Evolutionary conservation across 2,113 vertebrate species (phyloP).

Genomic region (Colistium nudipinnis): DNA sequence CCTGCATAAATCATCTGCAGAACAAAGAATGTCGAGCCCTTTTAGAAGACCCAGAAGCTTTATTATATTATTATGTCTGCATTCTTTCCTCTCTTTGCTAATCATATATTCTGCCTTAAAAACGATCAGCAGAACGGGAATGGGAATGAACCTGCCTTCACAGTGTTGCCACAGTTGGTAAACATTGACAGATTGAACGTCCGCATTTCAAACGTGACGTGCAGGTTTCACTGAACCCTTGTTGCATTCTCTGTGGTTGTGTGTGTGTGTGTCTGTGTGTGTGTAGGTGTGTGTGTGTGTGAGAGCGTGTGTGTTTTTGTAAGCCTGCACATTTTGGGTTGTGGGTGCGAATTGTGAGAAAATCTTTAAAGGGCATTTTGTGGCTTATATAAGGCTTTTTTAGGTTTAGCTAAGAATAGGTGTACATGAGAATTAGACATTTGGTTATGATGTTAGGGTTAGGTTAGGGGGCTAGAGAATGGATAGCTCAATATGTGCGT

Average conservation of each 20-base stretch:
- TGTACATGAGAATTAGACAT: too few species aligned
- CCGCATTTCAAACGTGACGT: background rate
- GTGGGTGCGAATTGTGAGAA: too few species aligned
- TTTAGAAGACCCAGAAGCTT: background rate
- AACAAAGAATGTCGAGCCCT: background rate
- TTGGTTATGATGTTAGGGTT: too few species aligned
- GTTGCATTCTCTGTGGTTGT: background rate
- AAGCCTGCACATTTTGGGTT: background rate
- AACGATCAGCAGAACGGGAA: background rate
- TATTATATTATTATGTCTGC: background rate
- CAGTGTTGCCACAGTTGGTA: background rate
- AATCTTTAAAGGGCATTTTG: too few species aligned
- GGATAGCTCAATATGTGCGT: too few species aligned
- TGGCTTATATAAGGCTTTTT: too few species aligned
- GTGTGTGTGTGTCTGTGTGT: background rate
- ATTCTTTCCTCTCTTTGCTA: background rate
- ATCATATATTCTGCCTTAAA: background rate
- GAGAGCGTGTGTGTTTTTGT: too few species aligned
- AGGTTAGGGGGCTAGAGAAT: too few species aligned
- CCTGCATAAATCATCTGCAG: background rate
- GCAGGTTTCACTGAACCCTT: background rate
- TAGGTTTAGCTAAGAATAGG: too few species aligned
- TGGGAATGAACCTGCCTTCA: conserved; percentile 6
- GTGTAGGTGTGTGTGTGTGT: too few species aligned
- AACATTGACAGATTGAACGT: background rate